These are phyloP conservation scores for Mesoclemmys tuberculata DNA, from an alignment of 2,113 vertebrate species.

Conservation along the genomic window DNA sequence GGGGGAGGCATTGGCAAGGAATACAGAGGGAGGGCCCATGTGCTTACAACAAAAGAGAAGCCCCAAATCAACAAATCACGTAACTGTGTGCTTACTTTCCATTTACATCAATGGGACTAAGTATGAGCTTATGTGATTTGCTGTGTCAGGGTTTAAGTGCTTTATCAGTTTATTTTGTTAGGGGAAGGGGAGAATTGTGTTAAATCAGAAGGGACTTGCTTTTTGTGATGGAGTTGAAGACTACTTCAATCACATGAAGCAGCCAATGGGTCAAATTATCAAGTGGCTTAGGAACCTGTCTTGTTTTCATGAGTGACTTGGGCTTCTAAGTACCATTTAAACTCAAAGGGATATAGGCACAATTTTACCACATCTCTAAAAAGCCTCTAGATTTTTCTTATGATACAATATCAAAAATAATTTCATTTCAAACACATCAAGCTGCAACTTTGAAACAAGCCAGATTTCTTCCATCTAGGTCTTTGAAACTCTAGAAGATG, in stretches of 20 bases:
- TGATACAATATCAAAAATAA: neutral
- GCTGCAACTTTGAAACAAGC: neutral
- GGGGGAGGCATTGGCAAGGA: rapidly evolving
- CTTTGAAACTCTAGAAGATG: neutral
- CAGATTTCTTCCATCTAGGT: neutral
- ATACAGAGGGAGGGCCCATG: rapidly evolving
- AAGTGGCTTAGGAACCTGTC: neutral
- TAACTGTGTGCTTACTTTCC: neutral
- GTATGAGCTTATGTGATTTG: neutral
- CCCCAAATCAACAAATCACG: neutral
- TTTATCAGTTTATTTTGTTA: neutral
- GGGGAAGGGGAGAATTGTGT: neutral
- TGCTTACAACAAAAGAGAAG: neutral
- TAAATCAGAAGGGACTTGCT: neutral
- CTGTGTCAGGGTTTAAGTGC: neutral
- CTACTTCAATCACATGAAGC: neutral
- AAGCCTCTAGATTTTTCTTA: neutral
- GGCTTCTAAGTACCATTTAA: neutral
- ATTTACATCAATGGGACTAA: neutral
- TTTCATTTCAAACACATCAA: neutral
- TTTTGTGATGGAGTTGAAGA: neutral
- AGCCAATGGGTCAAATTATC: neutral
- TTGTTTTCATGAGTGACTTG: neutral
- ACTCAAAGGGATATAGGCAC: neutral
- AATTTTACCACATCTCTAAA: neutral